phyloP scores from a whole-genome alignment of 2,888 invertebrate genomes.

The Rhyacophila evoluta region DNA sequence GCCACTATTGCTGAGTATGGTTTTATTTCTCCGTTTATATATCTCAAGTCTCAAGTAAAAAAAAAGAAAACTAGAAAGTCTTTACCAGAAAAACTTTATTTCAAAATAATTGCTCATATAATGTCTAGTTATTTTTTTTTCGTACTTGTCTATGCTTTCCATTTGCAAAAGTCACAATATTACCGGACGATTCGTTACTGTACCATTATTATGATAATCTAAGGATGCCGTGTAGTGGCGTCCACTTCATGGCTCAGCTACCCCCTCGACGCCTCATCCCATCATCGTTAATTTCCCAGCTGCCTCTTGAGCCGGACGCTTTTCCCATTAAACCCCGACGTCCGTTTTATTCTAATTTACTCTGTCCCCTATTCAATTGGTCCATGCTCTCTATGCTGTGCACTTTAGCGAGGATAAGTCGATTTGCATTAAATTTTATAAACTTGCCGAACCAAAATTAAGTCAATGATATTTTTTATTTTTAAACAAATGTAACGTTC shows the following conservation, averaged over 20 bases:
- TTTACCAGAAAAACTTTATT: no score
- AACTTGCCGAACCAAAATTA: background rate
- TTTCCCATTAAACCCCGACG: background rate
- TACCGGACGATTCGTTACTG: background rate
- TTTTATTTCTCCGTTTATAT: no score
- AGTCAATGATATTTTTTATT: background rate
- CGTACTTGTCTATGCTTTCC: no score
- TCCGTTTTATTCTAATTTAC: slow-evolving; percentile 24
- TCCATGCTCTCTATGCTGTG: background rate
- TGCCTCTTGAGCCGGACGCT: slow-evolving; percentile 21
- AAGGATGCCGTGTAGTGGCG: background rate
- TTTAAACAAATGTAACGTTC: background rate
- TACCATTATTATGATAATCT: background rate
- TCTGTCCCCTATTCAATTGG: slow-evolving; percentile 13
- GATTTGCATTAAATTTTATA: slow-evolving; percentile 20
- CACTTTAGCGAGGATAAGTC: background rate
- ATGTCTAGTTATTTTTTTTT: no score
- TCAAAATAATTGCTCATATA: no score
- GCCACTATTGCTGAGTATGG: no score
- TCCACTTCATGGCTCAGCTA: background rate
- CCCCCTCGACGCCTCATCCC: background rate
- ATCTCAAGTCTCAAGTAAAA: no score
- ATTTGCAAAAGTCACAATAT: no score
- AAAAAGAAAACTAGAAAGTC: no score
- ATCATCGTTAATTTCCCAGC: background rate